phyloP scores from a whole-genome alignment of 2,113 vertebrate genomes.

The Phrynosoma blainvillii region DNA sequence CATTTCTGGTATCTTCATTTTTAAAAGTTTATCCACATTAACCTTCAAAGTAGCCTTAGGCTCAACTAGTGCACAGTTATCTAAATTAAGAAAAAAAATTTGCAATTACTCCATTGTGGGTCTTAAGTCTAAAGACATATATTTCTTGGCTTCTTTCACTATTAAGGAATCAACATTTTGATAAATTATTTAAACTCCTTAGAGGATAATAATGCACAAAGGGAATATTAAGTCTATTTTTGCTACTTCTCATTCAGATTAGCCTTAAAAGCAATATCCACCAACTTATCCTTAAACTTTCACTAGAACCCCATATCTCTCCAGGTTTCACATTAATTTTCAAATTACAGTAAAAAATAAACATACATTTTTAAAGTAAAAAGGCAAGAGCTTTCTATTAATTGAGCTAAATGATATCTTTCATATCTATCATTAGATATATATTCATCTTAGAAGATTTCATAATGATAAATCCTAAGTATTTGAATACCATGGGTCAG shows the following conservation, averaged over 20 bases:
- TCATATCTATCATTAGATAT: neutral
- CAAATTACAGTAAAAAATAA: neutral
- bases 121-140: conserved; percentile 35
- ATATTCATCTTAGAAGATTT: neutral
- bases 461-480: neutral
- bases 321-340: neutral
- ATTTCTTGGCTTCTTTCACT: conserved; percentile 17
- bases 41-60: conserved; percentile 21
- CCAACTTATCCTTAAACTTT: neutral
- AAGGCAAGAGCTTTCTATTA: neutral
- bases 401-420: neutral
- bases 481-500: neutral
- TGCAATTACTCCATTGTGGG: conserved; percentile 26
- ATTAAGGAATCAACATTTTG: conserved; percentile 18
- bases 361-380: neutral
- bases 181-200: conserved; percentile 24
- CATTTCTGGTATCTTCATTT: conserved; percentile 27
- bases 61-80: conserved; percentile 30
- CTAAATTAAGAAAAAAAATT: conserved; percentile 24
- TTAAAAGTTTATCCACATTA: conserved; percentile 43
- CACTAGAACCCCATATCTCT: neutral
- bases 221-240: conserved; percentile 28
- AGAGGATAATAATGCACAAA: conserved; percentile 23
- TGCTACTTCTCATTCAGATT: neutral
- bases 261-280: neutral